These are phyloP conservation scores for Tetranychus truncatus DNA, from an alignment of 2,888 invertebrate species.

Conservation along the genomic window DNA sequence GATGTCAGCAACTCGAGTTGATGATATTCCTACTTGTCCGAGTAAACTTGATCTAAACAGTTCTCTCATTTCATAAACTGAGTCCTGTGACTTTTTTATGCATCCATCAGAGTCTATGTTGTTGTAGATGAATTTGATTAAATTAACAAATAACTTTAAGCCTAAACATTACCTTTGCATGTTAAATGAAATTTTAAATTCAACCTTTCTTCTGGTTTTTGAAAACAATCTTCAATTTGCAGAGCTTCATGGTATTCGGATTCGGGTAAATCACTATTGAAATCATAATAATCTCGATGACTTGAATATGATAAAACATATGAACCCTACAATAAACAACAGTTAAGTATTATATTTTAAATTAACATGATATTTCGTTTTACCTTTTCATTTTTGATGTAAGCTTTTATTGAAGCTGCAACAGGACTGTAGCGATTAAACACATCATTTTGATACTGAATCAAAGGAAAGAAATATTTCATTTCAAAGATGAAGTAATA, in stretches of 20 bases:
- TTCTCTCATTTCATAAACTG: not conserved
- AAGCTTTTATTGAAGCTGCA: not conserved
- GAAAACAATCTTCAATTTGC: not conserved
- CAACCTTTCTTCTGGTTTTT: not conserved
- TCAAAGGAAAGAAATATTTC: not conserved
- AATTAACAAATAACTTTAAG: too few relatives aligned
- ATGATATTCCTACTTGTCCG: not conserved
- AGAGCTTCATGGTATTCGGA: not conserved
- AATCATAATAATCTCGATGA: not conserved
- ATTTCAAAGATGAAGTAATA: too few relatives aligned
- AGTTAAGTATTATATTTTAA: not conserved
- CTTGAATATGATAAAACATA: not conserved
- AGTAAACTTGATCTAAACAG: not conserved
- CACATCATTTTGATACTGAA: not conserved
- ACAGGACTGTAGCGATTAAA: not conserved
- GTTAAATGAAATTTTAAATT: not conserved
- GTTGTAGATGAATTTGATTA: too few relatives aligned
- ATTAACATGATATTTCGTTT: not conserved
- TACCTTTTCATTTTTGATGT: not conserved
- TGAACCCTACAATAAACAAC: not conserved
- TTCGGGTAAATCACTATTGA: not conserved
- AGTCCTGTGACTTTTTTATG: not conserved
- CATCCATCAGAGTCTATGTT: not conserved
- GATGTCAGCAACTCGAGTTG: not conserved
- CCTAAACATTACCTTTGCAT: not conserved